Evolutionary conservation across 2,113 vertebrate genomes (phyloP), one percentile per base, ranked within the genome.

Genomic region (Atrichornis clamosus): DNA sequence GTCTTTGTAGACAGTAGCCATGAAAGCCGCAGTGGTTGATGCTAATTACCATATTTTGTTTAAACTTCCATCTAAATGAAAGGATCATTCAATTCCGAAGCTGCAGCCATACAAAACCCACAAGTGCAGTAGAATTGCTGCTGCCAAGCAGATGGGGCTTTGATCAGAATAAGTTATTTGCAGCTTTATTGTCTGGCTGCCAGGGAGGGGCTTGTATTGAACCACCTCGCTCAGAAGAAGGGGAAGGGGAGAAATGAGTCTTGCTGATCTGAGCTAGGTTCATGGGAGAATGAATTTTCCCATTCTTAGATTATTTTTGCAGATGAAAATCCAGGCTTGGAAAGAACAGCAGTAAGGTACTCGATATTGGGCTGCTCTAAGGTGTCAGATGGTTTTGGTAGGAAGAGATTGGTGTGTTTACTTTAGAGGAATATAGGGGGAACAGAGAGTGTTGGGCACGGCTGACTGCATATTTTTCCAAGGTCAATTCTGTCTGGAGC

Each of bases 1-100:
- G 92, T 94, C 96, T 97, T 97, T 97, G 95, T 96, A 96, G 91
- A 95, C 85, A 93, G 84, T 93, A 91, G 91, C 93, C 81, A 74
- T 96, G 96, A 97, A 97, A 96, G 93, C 92, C 87, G 41, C 93
- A 76, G 91, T 95, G 93, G 95, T 94, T 97, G 95, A 96, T 89
- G 94, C 85, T 96, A 96, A 97, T 97, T 97, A 97, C 84, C 95
- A 96, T 97, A 97, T 97, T 97, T 97, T 97, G 95, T 96, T 97
- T 95, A 97, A 96, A 95, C 91, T 97, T 95, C 94, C 85, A 94
- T 96, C 82, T 87, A 95, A 96, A 93, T 96, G 96, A 97, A 96
- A 95, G 85, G 93, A 95, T 96, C 88, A 80, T 97, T 97, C 94
- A 95, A 89, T 91, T 96, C 95, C 68, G 86, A 92, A 95, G 89